Percentiles rank a stretch among this genome's conserved stretches.
These are phyloP conservation scores for Callaeas wilsoni DNA, from an alignment of 2,113 vertebrate species.

Conservation along the genomic window DNA sequence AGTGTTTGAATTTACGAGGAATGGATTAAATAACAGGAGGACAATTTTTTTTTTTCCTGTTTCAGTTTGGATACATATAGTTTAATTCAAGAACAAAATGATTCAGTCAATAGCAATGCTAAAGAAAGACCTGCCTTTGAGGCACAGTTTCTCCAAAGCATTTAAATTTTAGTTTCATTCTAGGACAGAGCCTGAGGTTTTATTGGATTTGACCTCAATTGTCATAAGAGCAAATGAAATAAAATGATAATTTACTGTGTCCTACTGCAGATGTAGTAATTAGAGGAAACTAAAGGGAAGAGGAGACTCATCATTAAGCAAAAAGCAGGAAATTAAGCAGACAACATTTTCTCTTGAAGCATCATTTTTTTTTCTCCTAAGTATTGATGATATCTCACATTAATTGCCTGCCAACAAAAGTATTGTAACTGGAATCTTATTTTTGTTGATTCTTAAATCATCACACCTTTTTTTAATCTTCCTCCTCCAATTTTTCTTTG, in stretches of 20 bases:
- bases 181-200: not conserved
- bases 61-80: not conserved
- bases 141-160: not conserved
- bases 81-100: not conserved
- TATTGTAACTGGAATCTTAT: not conserved
- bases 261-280: not conserved
- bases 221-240: not conserved
- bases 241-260: not conserved
- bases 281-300: not conserved
- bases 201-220: not conserved
- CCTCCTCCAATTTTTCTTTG: not conserved
- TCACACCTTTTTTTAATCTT: not conserved
- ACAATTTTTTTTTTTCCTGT: not conserved
- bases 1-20: not conserved
- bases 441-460: not conserved
- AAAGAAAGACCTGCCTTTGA: not conserved
- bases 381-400: not conserved
- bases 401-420: not conserved
- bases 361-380: not conserved
- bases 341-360: not conserved
- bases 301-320: not conserved
- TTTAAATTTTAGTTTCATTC: not conserved
- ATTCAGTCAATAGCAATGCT: not conserved
- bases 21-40: not conserved
- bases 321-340: not conserved